These are phyloP conservation scores for Melanostoma mellinum DNA, from an alignment of 2,888 invertebrate genomes.

Conservation along the genomic window DNA sequence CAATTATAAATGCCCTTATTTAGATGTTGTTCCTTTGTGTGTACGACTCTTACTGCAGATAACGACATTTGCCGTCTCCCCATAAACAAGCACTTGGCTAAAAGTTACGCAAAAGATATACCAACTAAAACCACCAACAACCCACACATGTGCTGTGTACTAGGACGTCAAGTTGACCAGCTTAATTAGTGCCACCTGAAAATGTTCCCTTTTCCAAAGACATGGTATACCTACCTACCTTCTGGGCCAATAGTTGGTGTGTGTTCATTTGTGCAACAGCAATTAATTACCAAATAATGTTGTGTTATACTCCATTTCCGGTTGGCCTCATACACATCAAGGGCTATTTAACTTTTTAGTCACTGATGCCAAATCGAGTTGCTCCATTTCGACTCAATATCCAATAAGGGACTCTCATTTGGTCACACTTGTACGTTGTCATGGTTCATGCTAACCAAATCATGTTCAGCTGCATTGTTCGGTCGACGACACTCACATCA, in stretches of 20 bases:
- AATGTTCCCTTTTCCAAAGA: not conserved
- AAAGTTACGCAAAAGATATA: too few relatives aligned
- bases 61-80: too few relatives aligned
- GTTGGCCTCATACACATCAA: slow-evolving; percentile 14
- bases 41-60: too few relatives aligned
- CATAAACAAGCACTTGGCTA: too few relatives aligned
- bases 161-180: not conserved
- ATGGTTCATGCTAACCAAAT: slow-evolving; percentile 34
- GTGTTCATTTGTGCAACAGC: slow-evolving; percentile 37
- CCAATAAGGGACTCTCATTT: slow-evolving; percentile 20
- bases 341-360: slow-evolving; percentile 42
- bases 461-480: not conserved
- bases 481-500: slow-evolving; percentile 8
- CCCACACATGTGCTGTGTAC: not conserved
- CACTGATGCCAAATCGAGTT: slow-evolving; percentile 44
- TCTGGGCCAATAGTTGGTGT: not conserved
- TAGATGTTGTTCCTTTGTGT: too few relatives aligned
- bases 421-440: slow-evolving; percentile 16
- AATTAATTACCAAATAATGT: slow-evolving; percentile 63
- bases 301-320: slow-evolving; percentile 33
- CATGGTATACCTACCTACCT: slow-evolving; percentile 4
- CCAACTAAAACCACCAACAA: not conserved
- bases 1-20: too few relatives aligned
- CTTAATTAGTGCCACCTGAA: slow-evolving; percentile 8
- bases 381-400: not conserved